Percentiles rank a stretch among this genome's conserved stretches.
phyloP scores from a whole-genome alignment of 2,888 invertebrate species.

The Punctoribates punctum region DNA sequence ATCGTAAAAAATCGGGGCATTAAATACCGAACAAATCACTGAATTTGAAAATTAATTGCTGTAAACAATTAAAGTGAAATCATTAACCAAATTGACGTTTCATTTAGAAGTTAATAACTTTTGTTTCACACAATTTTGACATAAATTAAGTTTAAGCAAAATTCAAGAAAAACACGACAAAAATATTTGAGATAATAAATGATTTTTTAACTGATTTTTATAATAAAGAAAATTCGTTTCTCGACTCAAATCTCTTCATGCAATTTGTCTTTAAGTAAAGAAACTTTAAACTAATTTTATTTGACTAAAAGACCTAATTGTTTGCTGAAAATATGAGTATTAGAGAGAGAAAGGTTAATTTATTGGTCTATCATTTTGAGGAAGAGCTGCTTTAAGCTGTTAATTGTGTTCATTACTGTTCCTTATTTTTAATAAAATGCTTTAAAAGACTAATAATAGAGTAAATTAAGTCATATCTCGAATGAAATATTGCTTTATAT shows the following conservation, averaged over 20 bases:
- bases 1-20: background rate
- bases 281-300: too few species aligned
- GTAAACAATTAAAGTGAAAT: background rate
- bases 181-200: too few species aligned
- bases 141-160: too few species aligned
- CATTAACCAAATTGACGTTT: background rate
- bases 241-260: too few species aligned
- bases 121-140: background rate
- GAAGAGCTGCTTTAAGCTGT: too few species aligned
- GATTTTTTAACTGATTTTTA: background rate
- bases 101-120: background rate
- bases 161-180: too few species aligned
- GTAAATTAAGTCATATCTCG: background rate
- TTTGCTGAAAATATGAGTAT: too few species aligned
- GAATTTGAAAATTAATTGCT: background rate
- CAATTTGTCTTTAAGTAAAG: too few species aligned
- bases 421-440: background rate
- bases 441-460: constrained; percentile 1
- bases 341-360: too few species aligned
- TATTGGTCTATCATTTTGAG: too few species aligned
- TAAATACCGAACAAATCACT: background rate
- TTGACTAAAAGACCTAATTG: too few species aligned
- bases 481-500: background rate
- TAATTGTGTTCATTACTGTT: too few species aligned
- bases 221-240: background rate